A percentile compares a stretch with the other conserved stretches of the same genome.
These are phyloP conservation scores for Tetranychus urticae DNA, from an alignment of 1,140 invertebrate genomes.

Conservation along the genomic window DNA sequence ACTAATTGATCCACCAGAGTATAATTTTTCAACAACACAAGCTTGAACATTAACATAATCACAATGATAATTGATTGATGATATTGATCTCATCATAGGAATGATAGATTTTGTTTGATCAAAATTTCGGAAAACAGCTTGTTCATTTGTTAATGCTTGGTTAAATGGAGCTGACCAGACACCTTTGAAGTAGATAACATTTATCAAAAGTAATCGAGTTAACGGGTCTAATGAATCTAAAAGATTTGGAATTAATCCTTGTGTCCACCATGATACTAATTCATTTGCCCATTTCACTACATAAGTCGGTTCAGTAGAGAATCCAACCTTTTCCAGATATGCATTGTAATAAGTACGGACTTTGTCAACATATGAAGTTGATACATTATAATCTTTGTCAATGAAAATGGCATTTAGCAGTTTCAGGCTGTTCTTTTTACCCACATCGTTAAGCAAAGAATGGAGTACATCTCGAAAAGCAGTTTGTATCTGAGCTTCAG, in stretches of 20 bases:
- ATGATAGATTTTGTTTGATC: background rate
- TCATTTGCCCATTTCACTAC: slow-evolving; percentile 17
- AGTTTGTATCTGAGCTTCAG: background rate
- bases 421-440: background rate
- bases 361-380: background rate
- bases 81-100: background rate
- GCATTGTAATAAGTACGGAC: background rate
- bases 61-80: background rate
- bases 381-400: background rate
- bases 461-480: background rate
- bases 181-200: slow-evolving; percentile 50
- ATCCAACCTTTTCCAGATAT: background rate
- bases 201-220: slow-evolving; percentile 41
- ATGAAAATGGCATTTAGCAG: background rate
- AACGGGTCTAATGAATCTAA: slow-evolving; percentile 23
- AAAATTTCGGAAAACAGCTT: background rate
- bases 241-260: slow-evolving; percentile 34
- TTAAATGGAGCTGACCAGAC: slow-evolving; percentile 45
- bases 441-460: background rate
- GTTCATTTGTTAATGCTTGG: slow-evolving; percentile 22
- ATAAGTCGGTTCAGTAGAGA: background rate
- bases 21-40: background rate
- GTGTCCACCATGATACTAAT: slow-evolving; percentile 41
- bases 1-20: background rate
- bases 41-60: background rate